Base-by-base conservation (phyloP, 1,140 invertebrate genomes). In the Calliphora vicina region DNA sequence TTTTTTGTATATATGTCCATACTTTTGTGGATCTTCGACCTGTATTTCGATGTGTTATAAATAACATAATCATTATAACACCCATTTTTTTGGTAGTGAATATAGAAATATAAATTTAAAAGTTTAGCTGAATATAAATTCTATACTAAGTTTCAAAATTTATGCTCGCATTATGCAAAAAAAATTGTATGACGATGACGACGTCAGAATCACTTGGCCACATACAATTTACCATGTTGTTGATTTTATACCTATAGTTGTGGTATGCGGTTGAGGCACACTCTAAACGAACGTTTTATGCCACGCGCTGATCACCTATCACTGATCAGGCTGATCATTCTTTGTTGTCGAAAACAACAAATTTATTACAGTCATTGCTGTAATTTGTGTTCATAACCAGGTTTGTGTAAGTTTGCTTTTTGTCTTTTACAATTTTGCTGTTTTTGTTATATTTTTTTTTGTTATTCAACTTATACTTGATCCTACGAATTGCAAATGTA, bases 271-370 rank as follows among this genome's bases (percentile, higher is more conserved):
- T 67, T 67, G 61, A 20, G 61, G 61, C 61, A 67, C 61, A 67
- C 61, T 13, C 23, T 67, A 67, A 67, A 23, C 61, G 61, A 67
- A 17, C 20, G 10, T 67, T 67, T 67, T 67, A 67, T 25, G 61
- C 61, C 61, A 67, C 61, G 61, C 61, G 61, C 61, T 67, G 61
- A 67, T 67, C 61, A 23, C 61, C 20, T 9, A 67, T 67, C 61
- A 67, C n/a, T 67, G 61, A 67, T 67, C 61, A 23, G 13, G 17
- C 17, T 67, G 6, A 67, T 67, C 61, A 10, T 67, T 67, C 20
- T 23, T 67, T 20, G 61, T 67, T 67, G 61, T 67, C 61, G 61
- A 67, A 67, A 67, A 67, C 20, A 67, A 67, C 61, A 67, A 67
- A 67, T 67, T 67, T 67, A 67, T 67, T 67, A 67, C 20, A 67